Evolutionary conservation across 2,797 vertebrate genomes (phyloP).

Genomic region (Sciaenops ocellatus): DNA sequence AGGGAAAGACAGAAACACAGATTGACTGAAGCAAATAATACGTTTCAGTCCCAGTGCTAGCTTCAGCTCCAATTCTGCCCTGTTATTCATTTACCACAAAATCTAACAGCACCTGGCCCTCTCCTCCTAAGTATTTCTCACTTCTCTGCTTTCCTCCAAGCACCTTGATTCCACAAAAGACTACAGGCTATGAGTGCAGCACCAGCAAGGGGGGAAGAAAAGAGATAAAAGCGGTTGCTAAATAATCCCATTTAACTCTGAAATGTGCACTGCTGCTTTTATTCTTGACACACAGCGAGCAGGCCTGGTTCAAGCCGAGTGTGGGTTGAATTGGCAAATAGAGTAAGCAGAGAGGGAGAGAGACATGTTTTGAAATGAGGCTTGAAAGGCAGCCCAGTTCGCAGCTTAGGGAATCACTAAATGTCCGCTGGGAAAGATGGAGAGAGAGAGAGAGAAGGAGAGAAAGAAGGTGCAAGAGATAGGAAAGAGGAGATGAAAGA

Average conservation of each 20-base stretch:
- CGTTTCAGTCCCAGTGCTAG: conserved; percentile 46
- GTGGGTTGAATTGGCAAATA: conserved; percentile 76
- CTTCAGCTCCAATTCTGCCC: conserved; percentile 58
- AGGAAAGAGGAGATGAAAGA: conserved; percentile 63
- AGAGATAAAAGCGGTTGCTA: conserved; percentile 68
- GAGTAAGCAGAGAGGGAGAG: conserved; percentile 67
- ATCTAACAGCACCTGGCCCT: conserved; percentile 56
- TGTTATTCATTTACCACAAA: conserved; percentile 60
- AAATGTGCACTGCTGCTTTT: conserved; percentile 78
- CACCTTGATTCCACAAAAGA: conserved; percentile 72
- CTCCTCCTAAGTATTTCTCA: conserved; percentile 60
- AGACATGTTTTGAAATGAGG: conserved; percentile 78
- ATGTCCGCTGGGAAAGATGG: conserved; percentile 73
- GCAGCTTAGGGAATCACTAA: conserved; percentile 75
- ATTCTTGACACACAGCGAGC: conserved; percentile 71
- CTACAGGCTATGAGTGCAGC: conserved; percentile 62
- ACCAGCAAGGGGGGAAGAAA: conserved; percentile 60
- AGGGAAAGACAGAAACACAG: conserved; percentile 67
- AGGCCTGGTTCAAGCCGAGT: conserved; percentile 66
- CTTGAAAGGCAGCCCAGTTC: conserved; percentile 77
- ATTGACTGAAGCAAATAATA: conserved; percentile 73
- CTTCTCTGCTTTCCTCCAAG: conserved; percentile 36
- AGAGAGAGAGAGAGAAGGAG: conserved; percentile 22
- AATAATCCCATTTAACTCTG: conserved; percentile 82
- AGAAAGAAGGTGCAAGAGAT: background rate